Base-by-base conservation (phyloP, 2,113 vertebrate genomes). In the Hippocampus guttulatus region DNA sequence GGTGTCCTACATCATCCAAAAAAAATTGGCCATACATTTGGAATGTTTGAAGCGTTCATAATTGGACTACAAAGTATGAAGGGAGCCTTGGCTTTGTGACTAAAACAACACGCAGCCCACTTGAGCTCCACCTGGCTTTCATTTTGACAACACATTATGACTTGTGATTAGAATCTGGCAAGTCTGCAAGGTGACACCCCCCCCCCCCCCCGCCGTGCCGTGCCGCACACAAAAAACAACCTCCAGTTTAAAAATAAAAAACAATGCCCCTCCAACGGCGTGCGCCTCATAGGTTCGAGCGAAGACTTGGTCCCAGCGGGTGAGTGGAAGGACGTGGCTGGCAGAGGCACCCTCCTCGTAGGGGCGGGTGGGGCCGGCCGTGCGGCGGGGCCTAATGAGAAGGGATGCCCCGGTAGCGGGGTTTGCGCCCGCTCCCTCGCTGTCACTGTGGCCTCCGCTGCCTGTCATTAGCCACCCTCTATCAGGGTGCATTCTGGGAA, bases 401-500 rank as follows among this genome's bases (percentile, higher is more conserved):
- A 89, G 80, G 80, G 85, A 78, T 61, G 63, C 74, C 81, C 78
- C 73, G 25, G 78, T 85, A 69, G 40, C 74, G 67, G 81, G 83
- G 69, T 58, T 54, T 76, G 80, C 83, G 78, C 82, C 81, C 40
- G 75, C 81, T 88, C 81, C 69, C 70, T 84, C 76, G 52, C 88
- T 88, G 72, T 86, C 81, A 78, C 84, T 89, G 86, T 69, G 86
- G 86, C 73, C 71, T 30, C 41, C 72, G 81, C 80, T 84, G 87
- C 73, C 90, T 92, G 85, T 92, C 86, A 92, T 92, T 92, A 91
- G 65, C 68, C 55, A 43, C 75, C 82, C 81, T 77, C 87, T 90
- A 90, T 90, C 88, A 84, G 84, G 83, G 81, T 80, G 87, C 87
- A 90, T 90, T 84, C 87, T 89, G 89, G 91, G 87, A 89, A 89